phyloP scores from a whole-genome alignment of 2,113 vertebrate species.

The Origma solitaria region DNA sequence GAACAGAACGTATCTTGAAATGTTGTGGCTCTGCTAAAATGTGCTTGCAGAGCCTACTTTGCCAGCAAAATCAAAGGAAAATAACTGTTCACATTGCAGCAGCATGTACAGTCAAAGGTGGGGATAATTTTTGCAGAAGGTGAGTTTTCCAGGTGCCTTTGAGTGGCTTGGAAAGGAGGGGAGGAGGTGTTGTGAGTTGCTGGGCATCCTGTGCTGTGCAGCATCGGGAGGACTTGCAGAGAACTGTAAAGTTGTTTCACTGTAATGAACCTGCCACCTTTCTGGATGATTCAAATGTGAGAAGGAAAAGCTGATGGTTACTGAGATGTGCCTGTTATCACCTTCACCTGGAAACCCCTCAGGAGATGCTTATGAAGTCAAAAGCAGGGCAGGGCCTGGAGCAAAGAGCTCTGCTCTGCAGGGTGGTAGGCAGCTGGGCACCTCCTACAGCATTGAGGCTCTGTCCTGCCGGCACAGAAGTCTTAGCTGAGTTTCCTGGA shows the following conservation, averaged over 20 bases:
- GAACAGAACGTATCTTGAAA: not conserved
- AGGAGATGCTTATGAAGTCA: not conserved
- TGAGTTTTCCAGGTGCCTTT: not conserved
- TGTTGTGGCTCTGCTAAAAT: not conserved
- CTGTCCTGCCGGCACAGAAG: not conserved
- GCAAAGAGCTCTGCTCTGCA: not conserved
- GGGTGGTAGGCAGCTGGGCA: rapidly evolving
- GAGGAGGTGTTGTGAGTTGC: not conserved
- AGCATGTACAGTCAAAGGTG: rapidly evolving
- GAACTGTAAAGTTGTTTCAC: not conserved
- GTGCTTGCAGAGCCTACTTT: not conserved
- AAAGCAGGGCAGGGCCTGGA: not conserved
- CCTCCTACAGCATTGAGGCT: rapidly evolving
- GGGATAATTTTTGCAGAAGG: not conserved
- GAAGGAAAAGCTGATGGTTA: not conserved
- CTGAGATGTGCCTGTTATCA: not conserved
- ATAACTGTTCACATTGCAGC: not conserved
- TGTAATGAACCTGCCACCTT: not conserved
- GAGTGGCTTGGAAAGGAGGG: not conserved
- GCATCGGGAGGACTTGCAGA: not conserved
- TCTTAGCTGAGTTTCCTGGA: not conserved
- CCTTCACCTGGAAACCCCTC: not conserved
- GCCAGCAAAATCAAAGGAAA: not conserved
- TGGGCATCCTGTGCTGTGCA: not conserved
- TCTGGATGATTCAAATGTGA: not conserved